These are phyloP conservation scores for Micromys minutus DNA, from an alignment of 2,113 vertebrate genomes.

Conservation along the genomic window DNA sequence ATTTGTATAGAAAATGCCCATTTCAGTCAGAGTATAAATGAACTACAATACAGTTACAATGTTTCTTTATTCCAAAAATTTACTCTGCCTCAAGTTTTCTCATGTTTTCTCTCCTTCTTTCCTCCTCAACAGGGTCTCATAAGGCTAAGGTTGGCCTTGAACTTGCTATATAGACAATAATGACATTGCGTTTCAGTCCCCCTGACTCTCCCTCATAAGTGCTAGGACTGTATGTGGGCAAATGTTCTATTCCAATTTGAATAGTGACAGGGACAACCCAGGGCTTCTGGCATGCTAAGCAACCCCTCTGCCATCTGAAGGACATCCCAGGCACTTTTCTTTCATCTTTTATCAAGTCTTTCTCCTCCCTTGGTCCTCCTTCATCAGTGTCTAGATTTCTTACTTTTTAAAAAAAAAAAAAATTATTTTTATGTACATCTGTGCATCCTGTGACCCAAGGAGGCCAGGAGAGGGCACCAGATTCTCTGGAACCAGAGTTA, in stretches of 20 bases:
- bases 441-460: neutral
- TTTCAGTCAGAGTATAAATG: neutral
- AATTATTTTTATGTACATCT: neutral
- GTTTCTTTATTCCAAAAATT: neutral
- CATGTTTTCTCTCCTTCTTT: neutral
- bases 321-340: too few relatives aligned
- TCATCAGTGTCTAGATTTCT: neutral
- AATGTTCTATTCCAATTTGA: neutral
- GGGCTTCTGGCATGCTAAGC: neutral
- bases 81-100: neutral
- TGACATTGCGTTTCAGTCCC: neutral
- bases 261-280: too few relatives aligned
- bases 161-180: neutral
- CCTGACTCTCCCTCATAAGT: neutral
- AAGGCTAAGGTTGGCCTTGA: neutral
- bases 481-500: neutral
- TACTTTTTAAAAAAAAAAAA: neutral
- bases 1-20: neutral
- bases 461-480: neutral
- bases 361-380: too few relatives aligned
- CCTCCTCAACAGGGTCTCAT: neutral
- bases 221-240: neutral
- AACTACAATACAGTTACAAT: neutral
- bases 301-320: neutral
- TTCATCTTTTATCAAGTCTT: neutral